Evolutionary conservation across 1,140 invertebrate species (phyloP), one percentile per base, ranked within the genome.

Genomic region (Rhopalosiphum padi): DNA sequence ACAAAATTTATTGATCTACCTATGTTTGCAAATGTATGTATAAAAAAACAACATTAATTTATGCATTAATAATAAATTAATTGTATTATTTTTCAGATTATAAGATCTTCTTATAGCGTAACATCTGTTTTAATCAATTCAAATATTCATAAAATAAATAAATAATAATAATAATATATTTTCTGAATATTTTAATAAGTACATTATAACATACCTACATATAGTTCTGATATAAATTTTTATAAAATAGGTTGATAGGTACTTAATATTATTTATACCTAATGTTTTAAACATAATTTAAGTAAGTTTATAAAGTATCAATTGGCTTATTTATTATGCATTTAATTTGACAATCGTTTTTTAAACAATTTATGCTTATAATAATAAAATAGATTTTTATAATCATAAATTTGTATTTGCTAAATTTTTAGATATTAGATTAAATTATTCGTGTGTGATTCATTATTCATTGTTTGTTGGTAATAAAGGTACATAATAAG

Each of bases 91-190:
- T 88, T 90, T 90, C 37, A 90, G 53, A 90, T 90, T 41, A 11
- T 60, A 30, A 53, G 51, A 30, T 30, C 51, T 2, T 90, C 88
- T 46, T 90, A 90, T n/a, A 90, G 35, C 4, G 41, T 43, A 21
- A 90, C 88, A 41, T 90, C 53, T 15, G 88, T 90, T 25, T 41
- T 90, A 41, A 90, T 90, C 22, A 90, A 90, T 25, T 60, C 51
- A 25, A 60, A 90, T 11, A 88, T 48, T 30, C 15, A 88, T 51
- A 35, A 88, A 88, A 35, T 35, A 53, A 37, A 9, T 18, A n/a
- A 88, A 48, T 87, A 25, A 46, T 41, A 41, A 43, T 22, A 83
- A 35, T 23, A 85, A 3, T 41, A 41, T 41, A 23, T 83, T 37
- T 83, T 18, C 7, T 8, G 22, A 83, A 22, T 7, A 6, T 23